Percentiles rank a stretch among this genome's conserved stretches.
phyloP scores from a whole-genome alignment of 2,797 vertebrate species.

The Nyctibius grandis region DNA sequence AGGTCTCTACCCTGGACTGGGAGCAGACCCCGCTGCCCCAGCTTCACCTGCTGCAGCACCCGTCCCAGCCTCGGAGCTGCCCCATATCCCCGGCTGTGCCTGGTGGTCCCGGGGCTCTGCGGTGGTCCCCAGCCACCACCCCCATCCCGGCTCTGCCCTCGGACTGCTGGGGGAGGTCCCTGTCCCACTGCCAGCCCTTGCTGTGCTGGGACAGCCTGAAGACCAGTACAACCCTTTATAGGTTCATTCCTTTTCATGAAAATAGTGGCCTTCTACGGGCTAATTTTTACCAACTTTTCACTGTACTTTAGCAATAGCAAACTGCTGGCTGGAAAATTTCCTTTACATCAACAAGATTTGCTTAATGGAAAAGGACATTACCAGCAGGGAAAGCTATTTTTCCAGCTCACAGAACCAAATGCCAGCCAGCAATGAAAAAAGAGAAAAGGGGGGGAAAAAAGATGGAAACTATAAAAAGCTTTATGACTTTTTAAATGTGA shows the following conservation, averaged over 20 bases:
- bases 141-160: neutral
- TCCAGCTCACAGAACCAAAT: neutral
- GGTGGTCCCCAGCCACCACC: fast-evolving
- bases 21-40: neutral
- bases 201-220: neutral
- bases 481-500: neutral
- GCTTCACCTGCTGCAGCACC: neutral
- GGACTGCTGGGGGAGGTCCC: neutral
- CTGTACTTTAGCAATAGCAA: neutral
- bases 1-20: neutral
- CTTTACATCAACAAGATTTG: neutral
- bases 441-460: neutral
- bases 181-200: neutral
- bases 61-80: neutral
- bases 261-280: neutral
- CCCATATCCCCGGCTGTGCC: fast-evolving
- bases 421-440: neutral
- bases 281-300: neutral
- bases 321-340: neutral
- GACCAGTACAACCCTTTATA: neutral
- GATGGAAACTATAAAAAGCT: neutral
- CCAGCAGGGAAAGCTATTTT: neutral
- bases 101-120: fast-evolving
- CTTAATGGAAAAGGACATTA: neutral
- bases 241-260: neutral